Evolutionary conservation across 2,797 vertebrate genomes (phyloP).

Genomic region (Brachyrhaphis roseni): DNA sequence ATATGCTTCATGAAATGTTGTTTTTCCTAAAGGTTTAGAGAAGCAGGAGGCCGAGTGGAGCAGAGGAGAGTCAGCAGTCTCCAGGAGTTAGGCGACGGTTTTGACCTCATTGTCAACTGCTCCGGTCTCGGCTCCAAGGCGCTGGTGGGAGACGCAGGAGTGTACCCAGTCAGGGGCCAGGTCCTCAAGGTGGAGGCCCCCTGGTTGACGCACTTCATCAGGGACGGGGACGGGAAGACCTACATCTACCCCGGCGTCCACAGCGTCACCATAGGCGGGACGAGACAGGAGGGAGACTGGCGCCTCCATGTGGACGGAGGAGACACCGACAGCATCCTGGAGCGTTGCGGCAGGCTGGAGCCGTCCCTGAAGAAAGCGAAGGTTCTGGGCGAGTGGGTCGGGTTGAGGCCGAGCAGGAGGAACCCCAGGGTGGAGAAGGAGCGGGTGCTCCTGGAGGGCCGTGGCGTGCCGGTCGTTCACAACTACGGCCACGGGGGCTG

Average conservation of each 20-base stretch:
- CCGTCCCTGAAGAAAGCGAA: slow-evolving; percentile 81
- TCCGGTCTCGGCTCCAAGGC: slow-evolving; percentile 84
- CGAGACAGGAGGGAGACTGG: slow-evolving; percentile 85
- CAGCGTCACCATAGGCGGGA: slow-evolving; percentile 86
- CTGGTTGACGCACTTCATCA: slow-evolving; percentile 91
- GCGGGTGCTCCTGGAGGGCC: slow-evolving; percentile 59
- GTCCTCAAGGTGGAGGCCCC: slow-evolving; percentile 88
- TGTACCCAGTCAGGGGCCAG: slow-evolving; percentile 88
- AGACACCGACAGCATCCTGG: slow-evolving; percentile 80
- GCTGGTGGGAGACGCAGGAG: slow-evolving; percentile 76
- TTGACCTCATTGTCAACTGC: slow-evolving; percentile 90
- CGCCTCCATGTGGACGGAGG: slow-evolving; percentile 73
- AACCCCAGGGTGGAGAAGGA: slow-evolving; percentile 84
- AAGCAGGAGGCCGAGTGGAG: slow-evolving; percentile 76
- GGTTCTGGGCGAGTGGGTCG: slow-evolving; percentile 80
- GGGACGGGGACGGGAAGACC: slow-evolving; percentile 81
- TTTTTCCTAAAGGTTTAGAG: slow-evolving; percentile 80
- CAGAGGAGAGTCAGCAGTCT: slow-evolving; percentile 80
- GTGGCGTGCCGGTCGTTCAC: slow-evolving; percentile 83
- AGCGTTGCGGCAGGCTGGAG: slow-evolving; percentile 84
- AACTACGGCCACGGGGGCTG: slow-evolving; percentile 91
- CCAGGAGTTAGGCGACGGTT: slow-evolving; percentile 81
- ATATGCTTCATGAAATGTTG: slow-evolving; percentile 10
- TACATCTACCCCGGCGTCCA: slow-evolving; percentile 90
- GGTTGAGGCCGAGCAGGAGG: slow-evolving; percentile 86